Evolutionary conservation across 1,140 invertebrate species (phyloP).

Genomic region (Lordiphosa clarofinis): DNA sequence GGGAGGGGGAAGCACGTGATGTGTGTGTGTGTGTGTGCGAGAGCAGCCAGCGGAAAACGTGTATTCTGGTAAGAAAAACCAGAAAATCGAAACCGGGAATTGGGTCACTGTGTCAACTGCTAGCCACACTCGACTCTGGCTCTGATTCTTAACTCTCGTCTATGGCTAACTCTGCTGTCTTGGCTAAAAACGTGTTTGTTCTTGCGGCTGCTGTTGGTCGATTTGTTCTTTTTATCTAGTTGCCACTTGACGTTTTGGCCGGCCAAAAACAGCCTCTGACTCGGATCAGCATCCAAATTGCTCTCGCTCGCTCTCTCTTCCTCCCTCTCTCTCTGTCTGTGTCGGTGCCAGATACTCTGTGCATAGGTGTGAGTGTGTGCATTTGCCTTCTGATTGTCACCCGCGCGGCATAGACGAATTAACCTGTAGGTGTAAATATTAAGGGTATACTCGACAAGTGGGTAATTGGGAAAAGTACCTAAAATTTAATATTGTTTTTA

Average conservation of each 20-base stretch:
- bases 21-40: conserved; percentile 13
- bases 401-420: conserved; percentile 30
- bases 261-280: conserved; percentile 42
- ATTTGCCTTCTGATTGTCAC: conserved; percentile 48
- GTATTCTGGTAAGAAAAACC: conserved; percentile 75
- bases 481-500: no score
- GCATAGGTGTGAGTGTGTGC: neutral
- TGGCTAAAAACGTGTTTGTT: conserved; percentile 62
- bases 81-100: conserved; percentile 78
- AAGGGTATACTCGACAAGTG: neutral
- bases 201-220: conserved; percentile 17
- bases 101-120: conserved; percentile 72
- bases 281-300: conserved; percentile 18
- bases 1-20: neutral
- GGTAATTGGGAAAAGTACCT: neutral
- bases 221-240: conserved; percentile 64
- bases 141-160: conserved; percentile 24
- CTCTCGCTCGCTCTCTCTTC: neutral
- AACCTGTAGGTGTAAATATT: conserved; percentile 3
- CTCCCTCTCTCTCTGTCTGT: neutral
- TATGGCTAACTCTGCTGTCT: conserved; percentile 33
- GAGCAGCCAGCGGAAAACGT: conserved; percentile 64
- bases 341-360: neutral
- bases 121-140: conserved; percentile 21
- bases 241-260: conserved; percentile 33